Conservation (phyloP, 30 jellyfish, hydroid and myxozoan genomes). For the Sanderia malayensis region DNA sequence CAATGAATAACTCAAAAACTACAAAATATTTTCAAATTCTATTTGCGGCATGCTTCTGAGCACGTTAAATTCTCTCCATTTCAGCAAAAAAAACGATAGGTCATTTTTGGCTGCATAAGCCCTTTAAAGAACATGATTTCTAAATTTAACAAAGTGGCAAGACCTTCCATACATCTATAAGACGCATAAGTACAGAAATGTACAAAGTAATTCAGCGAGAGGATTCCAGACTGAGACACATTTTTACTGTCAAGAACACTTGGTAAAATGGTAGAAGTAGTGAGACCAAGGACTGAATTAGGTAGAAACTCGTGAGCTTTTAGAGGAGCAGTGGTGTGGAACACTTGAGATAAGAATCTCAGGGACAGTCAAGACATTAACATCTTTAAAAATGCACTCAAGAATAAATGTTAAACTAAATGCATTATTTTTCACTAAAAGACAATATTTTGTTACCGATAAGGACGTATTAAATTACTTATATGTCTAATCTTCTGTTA, state of each 20-base stretch:
- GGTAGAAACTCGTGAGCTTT: conserved; percentile 10
- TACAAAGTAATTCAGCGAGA: conserved; percentile 9
- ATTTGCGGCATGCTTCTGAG: no score
- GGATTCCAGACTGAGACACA: conserved; percentile 6
- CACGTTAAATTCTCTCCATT: no score
- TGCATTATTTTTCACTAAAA: conserved; percentile 1
- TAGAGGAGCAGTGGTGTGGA: conserved; percentile 22
- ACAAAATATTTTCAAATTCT: no score
- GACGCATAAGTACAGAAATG: conserved; percentile 11
- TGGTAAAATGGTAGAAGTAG: conserved; percentile 20
- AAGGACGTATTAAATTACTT: conserved; percentile 13
- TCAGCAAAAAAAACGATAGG: no score
- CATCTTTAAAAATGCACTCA: background rate
- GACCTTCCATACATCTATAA: conserved; percentile 13
- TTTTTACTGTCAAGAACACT: conserved; percentile 17
- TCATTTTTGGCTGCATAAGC: no score
- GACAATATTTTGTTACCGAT: conserved; percentile 8
- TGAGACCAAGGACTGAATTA: conserved; percentile 20
- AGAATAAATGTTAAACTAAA: conserved; percentile 5
- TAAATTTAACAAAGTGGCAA: conserved; percentile 14
- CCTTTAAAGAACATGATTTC: conserved; percentile 14
- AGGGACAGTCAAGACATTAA: conserved; percentile 2
- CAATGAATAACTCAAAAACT: no score
- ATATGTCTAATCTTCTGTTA: conserved; percentile 6
- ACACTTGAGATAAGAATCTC: conserved; percentile 2